Percentiles rank a stretch among this genome's conserved stretches.
Evolutionary conservation across 2,113 vertebrate species (phyloP).

Genomic region (Phylloscopus trochilus): DNA sequence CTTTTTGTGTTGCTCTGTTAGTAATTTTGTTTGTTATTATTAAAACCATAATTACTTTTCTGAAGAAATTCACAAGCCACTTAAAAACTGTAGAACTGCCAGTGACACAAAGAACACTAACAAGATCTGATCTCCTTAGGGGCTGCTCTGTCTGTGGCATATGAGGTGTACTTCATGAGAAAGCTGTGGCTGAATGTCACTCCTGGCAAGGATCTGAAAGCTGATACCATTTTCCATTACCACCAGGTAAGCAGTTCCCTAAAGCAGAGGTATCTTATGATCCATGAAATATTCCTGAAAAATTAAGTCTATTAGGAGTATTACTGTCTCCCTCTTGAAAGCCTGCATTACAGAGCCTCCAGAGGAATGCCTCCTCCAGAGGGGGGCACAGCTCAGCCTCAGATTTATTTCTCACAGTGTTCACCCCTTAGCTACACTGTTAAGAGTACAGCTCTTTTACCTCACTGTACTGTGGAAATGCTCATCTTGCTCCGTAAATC

Average conservation of each 20-base stretch:
- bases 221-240: slow-evolving; percentile 92
- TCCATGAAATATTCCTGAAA: not conserved
- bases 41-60: not conserved
- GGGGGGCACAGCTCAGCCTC: not conserved
- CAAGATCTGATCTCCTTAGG: slow-evolving; percentile 53
- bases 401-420: not conserved
- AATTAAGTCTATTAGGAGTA: not conserved
- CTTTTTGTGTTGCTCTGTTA: not conserved
- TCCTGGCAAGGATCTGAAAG: slow-evolving; percentile 87
- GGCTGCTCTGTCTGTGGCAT: slow-evolving; percentile 67
- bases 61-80: not conserved
- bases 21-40: not conserved
- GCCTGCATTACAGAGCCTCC: not conserved
- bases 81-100: not conserved
- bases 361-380: not conserved
- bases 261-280: not conserved
- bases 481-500: not conserved
- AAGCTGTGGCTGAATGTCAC: slow-evolving; percentile 90
- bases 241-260: slow-evolving; percentile 85
- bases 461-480: not conserved
- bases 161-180: slow-evolving; percentile 92
- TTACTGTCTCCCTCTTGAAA: not conserved
- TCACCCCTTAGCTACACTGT: not conserved
- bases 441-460: not conserved
- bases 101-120: not conserved